These are phyloP conservation scores for Urocynchramus pylzowi DNA, from an alignment of 2,113 vertebrate species.

Conservation along the genomic window DNA sequence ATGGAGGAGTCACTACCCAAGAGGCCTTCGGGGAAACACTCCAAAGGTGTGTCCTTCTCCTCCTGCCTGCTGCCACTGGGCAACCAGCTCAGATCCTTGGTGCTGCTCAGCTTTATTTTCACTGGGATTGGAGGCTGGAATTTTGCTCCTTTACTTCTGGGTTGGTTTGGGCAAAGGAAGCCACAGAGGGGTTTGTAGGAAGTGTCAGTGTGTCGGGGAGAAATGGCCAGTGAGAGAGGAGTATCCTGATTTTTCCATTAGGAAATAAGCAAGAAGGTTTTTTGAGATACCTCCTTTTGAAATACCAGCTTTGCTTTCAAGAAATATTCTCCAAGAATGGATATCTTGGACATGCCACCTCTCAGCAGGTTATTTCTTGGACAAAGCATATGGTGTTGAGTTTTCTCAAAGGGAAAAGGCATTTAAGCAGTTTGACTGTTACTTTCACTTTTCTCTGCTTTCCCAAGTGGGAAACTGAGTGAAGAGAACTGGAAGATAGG, in stretches of 20 bases:
- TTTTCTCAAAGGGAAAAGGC: not conserved
- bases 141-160: not conserved
- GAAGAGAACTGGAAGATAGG: not conserved
- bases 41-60: constrained; percentile 76
- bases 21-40: constrained; percentile 77
- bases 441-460: not conserved
- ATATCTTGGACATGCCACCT: not conserved
- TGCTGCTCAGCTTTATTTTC: not conserved
- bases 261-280: not conserved
- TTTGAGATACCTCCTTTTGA: not conserved
- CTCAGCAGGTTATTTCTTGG: not conserved
- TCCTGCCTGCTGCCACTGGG: not conserved
- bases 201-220: not conserved
- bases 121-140: not conserved
- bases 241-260: not conserved
- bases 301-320: not conserved
- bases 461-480: not conserved
- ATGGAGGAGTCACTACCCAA: constrained; percentile 77
- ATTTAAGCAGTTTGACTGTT: not conserved
- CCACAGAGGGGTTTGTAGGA: not conserved
- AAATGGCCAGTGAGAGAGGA: not conserved
- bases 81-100: rapidly evolving
- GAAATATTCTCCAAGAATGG: not conserved
- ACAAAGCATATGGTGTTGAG: not conserved
- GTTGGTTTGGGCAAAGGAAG: not conserved